A percentile compares a stretch with the other conserved stretches of the same genome.
Evolutionary conservation across 2,797 vertebrate species (phyloP).

Genomic region (Thalassophryne amazonica): DNA sequence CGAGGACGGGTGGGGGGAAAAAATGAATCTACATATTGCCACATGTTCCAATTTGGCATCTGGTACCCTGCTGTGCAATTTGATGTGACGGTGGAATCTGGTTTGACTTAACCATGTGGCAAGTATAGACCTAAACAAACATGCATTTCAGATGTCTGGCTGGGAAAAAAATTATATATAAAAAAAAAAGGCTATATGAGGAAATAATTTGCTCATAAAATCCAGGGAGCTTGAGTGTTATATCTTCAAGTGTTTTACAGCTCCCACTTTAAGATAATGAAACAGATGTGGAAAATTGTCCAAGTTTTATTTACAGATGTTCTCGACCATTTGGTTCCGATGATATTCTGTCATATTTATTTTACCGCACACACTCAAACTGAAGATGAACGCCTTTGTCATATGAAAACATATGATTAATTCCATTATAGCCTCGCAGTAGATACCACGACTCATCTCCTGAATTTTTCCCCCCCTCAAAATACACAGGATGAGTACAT

Average conservation of each 20-base stretch:
- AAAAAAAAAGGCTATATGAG: constrained; percentile 38
- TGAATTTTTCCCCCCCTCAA: constrained; percentile 5
- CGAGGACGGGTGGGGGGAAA: not conserved
- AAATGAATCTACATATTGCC: constrained; percentile 36
- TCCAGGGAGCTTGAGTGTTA: constrained; percentile 39
- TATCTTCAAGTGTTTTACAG: constrained; percentile 38
- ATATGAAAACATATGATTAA: constrained; percentile 61
- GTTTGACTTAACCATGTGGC: constrained; percentile 64
- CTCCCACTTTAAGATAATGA: constrained; percentile 44
- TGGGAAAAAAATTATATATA: constrained; percentile 40
- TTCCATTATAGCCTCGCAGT: constrained; percentile 51
- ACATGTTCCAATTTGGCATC: constrained; percentile 54
- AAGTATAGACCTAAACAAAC: constrained; percentile 59
- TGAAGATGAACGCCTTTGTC: constrained; percentile 53
- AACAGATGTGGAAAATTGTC: constrained; percentile 32
- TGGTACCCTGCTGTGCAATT: constrained; percentile 51
- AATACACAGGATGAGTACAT: constrained; percentile 58
- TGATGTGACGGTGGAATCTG: constrained; percentile 56
- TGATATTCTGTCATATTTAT: constrained; percentile 47
- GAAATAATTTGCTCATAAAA: constrained; percentile 64
- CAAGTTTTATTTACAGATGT: constrained; percentile 32
- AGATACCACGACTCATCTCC: constrained; percentile 47
- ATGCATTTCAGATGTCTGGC: constrained; percentile 54
- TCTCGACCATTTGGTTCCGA: constrained; percentile 30
- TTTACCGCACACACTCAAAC: constrained; percentile 41